Conservation (phyloP, 2,797 vertebrate species). For the Eremophila alpestris region DNA sequence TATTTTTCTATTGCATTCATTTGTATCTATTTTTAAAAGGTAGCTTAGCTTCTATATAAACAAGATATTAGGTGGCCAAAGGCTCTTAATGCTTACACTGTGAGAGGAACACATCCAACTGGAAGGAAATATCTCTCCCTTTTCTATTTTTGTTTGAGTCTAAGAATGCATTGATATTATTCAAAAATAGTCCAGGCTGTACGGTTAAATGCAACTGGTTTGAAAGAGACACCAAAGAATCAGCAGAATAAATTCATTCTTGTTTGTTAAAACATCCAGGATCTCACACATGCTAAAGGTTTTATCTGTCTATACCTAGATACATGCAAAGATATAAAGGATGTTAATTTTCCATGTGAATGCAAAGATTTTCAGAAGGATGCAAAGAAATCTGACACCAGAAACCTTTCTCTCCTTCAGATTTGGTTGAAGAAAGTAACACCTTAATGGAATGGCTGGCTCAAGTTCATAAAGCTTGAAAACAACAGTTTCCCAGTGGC, state of each 20-base stretch:
- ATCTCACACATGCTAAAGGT: background rate
- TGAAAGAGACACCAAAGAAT: background rate
- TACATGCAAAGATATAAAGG: background rate
- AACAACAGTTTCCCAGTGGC: background rate
- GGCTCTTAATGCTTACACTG: background rate
- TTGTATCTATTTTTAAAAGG: constrained; percentile 3
- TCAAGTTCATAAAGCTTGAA: background rate
- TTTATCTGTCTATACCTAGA: background rate
- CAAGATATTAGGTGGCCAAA: background rate
- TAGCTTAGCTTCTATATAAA: background rate
- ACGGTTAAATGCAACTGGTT: background rate
- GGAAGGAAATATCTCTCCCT: background rate
- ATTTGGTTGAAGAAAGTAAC: background rate
- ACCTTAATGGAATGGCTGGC: background rate
- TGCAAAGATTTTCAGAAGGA: background rate
- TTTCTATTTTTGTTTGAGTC: background rate
- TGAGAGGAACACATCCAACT: background rate
- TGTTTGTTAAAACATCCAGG: background rate
- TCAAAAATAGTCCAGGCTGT: background rate
- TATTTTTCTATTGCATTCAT: background rate
- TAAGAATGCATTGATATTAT: background rate
- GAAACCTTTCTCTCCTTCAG: background rate
- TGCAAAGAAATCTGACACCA: background rate
- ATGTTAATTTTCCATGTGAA: background rate
- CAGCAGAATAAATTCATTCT: background rate